Percentiles rank a stretch among this genome's conserved stretches.
Evolutionary conservation across 37 sponge, comb jelly and placozoan species (phyloP).

Genomic region (Ephydatia muelleri): DNA sequence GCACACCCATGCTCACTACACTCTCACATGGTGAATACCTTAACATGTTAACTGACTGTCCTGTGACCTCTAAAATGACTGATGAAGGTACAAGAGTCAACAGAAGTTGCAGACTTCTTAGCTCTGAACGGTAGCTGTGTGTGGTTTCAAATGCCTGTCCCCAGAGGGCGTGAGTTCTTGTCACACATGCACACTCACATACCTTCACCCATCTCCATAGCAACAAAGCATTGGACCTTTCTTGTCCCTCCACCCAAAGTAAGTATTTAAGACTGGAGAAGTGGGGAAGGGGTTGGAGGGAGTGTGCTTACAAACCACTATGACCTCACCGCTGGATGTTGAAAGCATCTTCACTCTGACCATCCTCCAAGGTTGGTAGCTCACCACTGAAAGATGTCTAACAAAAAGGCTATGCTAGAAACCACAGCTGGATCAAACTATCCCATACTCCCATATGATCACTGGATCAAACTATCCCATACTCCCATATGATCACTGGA

Average conservation of each 20-base stretch:
- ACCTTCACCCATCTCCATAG: slow-evolving; percentile 60
- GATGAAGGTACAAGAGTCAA: slow-evolving; percentile 16
- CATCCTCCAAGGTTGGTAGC: neutral
- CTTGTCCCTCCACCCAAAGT: slow-evolving; percentile 31
- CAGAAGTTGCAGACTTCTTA: slow-evolving; percentile 35
- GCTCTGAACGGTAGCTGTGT: slow-evolving; percentile 10
- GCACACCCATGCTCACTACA: neutral
- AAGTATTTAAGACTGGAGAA: slow-evolving; percentile 42
- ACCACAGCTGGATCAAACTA: no score
- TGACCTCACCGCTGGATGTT: slow-evolving; percentile 32
- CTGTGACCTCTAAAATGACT: slow-evolving; percentile 31
- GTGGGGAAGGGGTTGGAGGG: neutral
- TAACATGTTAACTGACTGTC: slow-evolving; percentile 4
- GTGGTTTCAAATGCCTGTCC: neutral
- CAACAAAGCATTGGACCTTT: slow-evolving; percentile 18
- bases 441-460: neutral
- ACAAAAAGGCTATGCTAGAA: neutral
- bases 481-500: neutral
- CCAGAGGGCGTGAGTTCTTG: neutral
- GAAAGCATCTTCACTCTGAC: slow-evolving; percentile 27
- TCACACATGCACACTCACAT: neutral
- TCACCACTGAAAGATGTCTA: slow-evolving; percentile 34
- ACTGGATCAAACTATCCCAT: neutral
- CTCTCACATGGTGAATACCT: neutral
- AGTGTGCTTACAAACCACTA: neutral